Conservation (phyloP, 92 coral and sea anemone species). For the Actinostola sp. region DNA sequence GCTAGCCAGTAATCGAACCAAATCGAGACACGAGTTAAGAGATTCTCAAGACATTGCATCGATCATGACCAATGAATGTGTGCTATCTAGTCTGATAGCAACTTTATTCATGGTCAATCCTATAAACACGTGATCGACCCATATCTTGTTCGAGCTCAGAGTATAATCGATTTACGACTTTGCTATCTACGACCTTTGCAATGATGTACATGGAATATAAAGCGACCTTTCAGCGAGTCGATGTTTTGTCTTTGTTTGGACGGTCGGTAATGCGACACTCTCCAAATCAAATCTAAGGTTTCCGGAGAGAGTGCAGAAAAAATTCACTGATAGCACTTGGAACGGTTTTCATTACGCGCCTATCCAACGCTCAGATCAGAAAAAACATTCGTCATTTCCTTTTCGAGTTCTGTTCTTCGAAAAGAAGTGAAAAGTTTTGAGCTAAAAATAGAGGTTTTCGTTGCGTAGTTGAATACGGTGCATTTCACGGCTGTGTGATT, state of each 20-base stretch:
- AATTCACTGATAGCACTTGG: slow-evolving; percentile 12
- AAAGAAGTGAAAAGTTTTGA: no score
- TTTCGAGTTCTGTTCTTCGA: not conserved
- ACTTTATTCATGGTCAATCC: slow-evolving; percentile 13
- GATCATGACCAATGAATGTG: not conserved
- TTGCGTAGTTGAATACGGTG: no score
- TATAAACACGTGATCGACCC: slow-evolving; percentile 7
- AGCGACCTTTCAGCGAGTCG: slow-evolving; percentile 7
- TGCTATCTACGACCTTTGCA: no score
- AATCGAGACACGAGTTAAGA: slow-evolving; percentile 10
- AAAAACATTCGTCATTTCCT: slow-evolving; percentile 8
- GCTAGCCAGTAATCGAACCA: slow-evolving; percentile 3
- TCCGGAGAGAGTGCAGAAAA: slow-evolving; percentile 1
- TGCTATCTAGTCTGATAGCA: not conserved
- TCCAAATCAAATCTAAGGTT: not conserved
- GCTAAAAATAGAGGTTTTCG: no score
- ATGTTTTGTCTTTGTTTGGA: not conserved
- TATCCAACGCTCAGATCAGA: slow-evolving; percentile 2
- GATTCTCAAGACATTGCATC: not conserved
- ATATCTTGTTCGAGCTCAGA: not conserved
- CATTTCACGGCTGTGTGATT: slow-evolving; percentile 3
- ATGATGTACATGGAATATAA: not conserved
- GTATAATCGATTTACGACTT: no score
- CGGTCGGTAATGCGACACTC: slow-evolving; percentile 9
- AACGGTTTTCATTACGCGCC: not conserved